Percentiles rank a stretch among this genome's conserved stretches.
These are phyloP conservation scores for Cheilosia impressa DNA, from an alignment of 2,888 invertebrate genomes.

Conservation along the genomic window DNA sequence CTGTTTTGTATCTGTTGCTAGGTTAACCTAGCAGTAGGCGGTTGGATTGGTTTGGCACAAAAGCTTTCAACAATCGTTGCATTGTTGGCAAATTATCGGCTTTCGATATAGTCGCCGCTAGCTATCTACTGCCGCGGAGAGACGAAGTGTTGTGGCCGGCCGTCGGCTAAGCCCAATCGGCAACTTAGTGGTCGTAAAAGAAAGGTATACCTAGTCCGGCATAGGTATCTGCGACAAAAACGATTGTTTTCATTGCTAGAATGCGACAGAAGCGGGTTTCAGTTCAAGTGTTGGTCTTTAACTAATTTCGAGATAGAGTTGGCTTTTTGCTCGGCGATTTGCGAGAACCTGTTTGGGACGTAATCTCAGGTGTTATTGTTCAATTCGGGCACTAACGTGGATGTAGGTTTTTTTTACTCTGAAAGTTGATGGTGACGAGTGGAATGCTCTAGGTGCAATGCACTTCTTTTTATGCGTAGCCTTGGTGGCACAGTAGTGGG, in stretches of 20 bases:
- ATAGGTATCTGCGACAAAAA: slow-evolving; percentile 37
- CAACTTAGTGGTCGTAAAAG: slow-evolving; percentile 15
- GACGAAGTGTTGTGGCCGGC: slow-evolving; percentile 29
- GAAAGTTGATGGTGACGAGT: slow-evolving; percentile 45
- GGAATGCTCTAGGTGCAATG: slow-evolving; percentile 59
- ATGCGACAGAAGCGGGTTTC: slow-evolving; percentile 30
- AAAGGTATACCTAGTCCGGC: slow-evolving; percentile 10
- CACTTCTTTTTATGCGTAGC: slow-evolving; percentile 58
- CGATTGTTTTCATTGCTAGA: slow-evolving; percentile 36
- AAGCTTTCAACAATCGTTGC: slow-evolving; percentile 36
- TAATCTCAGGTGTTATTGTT: slow-evolving; percentile 60
- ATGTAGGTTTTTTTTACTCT: slow-evolving; percentile 4
- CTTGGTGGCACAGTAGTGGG: slow-evolving; percentile 47
- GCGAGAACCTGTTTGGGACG: slow-evolving; percentile 51
- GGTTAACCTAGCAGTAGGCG: slow-evolving; percentile 35
- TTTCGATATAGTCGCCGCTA: slow-evolving; percentile 29
- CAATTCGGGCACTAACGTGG: slow-evolving; percentile 48
- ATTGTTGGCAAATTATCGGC: slow-evolving; percentile 54
- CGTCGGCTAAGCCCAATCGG: slow-evolving; percentile 3
- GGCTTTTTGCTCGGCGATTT: not conserved
- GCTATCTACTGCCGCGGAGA: not conserved
- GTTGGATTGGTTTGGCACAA: slow-evolving; percentile 16
- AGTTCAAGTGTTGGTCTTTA: slow-evolving; percentile 39
- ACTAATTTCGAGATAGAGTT: slow-evolving; percentile 45
- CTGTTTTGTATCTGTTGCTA: slow-evolving; percentile 48